Evolutionary conservation across 2,797 vertebrate species (phyloP).

Genomic region (Spheniscus humboldti): DNA sequence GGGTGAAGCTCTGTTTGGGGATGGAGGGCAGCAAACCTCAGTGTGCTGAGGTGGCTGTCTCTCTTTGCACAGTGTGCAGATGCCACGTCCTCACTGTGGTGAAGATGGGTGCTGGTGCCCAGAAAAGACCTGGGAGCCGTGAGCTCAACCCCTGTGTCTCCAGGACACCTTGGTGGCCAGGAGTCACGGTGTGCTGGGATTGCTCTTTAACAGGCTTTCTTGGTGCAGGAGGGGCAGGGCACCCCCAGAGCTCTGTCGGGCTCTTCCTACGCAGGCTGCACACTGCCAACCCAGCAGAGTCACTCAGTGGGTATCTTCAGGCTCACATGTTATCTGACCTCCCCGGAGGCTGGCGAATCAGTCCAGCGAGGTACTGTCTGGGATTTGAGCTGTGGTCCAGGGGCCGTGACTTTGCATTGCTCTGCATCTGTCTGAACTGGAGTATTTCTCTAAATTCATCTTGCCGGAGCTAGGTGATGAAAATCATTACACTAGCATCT

Average conservation of each 20-base stretch:
- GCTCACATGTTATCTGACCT: not conserved
- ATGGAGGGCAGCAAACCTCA: not conserved
- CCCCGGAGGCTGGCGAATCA: not conserved
- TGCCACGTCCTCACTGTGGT: not conserved
- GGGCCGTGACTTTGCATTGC: not conserved
- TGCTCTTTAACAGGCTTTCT: not conserved
- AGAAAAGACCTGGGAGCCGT: accelerated
- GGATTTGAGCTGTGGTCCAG: not conserved
- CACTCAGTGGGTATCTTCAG: not conserved
- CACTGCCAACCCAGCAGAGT: not conserved
- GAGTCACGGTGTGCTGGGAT: not conserved
- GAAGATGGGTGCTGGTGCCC: not conserved
- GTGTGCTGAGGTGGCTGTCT: not conserved
- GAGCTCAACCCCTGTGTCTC: not conserved
- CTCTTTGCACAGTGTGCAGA: not conserved
- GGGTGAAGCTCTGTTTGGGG: not conserved
- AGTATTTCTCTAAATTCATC: not conserved
- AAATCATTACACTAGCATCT: not conserved
- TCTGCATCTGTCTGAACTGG: not conserved
- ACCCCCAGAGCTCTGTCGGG: not conserved
- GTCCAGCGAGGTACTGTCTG: accelerated
- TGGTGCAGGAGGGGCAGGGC: not conserved
- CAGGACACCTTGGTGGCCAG: not conserved
- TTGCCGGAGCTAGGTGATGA: not conserved
- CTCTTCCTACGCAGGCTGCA: not conserved